Conservation (phyloP, 2,113 vertebrate species). For the Cathartes aura region DNA sequence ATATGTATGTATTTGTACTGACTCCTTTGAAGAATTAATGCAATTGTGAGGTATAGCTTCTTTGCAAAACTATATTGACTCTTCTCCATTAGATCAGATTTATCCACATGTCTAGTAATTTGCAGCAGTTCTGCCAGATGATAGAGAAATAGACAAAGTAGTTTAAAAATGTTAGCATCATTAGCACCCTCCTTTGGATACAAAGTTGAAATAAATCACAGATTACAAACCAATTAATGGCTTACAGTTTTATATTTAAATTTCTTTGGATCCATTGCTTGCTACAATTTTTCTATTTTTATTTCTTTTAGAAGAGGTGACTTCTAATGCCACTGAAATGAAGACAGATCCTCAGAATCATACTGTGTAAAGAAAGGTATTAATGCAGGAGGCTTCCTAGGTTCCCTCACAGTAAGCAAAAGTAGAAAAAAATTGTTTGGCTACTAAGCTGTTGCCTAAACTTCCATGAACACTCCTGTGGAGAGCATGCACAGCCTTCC, state of each 20-base stretch:
- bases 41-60: not conserved
- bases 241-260: not conserved
- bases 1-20: not conserved
- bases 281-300: not conserved
- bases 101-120: not conserved
- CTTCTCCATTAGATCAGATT: not conserved
- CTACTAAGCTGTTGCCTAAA: not conserved
- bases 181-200: not conserved
- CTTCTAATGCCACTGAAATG: not conserved
- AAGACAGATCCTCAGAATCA: not conserved
- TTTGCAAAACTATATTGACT: not conserved
- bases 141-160: not conserved
- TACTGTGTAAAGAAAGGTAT: not conserved
- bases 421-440: not conserved
- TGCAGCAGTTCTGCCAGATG: not conserved
- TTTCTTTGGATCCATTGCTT: not conserved
- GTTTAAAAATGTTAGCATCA: not conserved
- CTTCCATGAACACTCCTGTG: fast-evolving
- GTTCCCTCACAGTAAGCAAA: not conserved
- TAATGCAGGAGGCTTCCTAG: not conserved
- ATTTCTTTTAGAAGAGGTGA: not conserved
- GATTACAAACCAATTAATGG: not conserved
- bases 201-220: not conserved
- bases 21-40: not conserved
- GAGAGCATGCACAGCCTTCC: not conserved